Percentiles rank a stretch among this genome's conserved stretches.
These are phyloP conservation scores for Phylloscopus trochilus DNA, from an alignment of 2,113 vertebrate species.

Conservation along the genomic window DNA sequence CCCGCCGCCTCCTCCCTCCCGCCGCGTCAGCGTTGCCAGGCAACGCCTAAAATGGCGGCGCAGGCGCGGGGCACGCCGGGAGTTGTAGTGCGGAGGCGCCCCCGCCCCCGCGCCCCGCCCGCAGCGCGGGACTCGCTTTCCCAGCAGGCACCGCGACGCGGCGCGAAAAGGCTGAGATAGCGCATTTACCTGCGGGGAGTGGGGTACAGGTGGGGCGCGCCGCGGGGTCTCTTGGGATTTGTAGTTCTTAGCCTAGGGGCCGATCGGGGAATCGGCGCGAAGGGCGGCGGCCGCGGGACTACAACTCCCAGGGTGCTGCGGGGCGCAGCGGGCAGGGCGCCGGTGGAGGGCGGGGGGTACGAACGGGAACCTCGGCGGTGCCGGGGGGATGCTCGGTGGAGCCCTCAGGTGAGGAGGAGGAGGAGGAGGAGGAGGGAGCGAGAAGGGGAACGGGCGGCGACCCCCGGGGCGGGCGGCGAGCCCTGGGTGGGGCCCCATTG, in stretches of 20 bases:
- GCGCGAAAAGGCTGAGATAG: background rate
- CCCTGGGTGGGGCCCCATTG: background rate
- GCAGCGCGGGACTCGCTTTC: background rate
- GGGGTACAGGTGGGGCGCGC: background rate
- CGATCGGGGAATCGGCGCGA: fast-evolving
- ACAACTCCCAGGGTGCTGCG: too few species aligned
- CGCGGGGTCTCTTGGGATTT: background rate
- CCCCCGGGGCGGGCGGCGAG: background rate
- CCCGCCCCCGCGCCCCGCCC: fast-evolving
- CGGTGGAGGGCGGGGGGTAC: conserved; percentile 66
- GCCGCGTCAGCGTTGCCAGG: conserved; percentile 55
- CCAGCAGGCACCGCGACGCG: background rate
- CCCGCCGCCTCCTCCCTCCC: background rate
- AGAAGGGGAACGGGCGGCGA: background rate
- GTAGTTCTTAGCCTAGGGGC: fast-evolving
- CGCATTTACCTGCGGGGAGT: background rate
- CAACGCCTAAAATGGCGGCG: conserved; percentile 45
- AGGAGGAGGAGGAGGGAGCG: background rate
- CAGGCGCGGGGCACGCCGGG: background rate
- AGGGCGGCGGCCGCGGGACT: background rate
- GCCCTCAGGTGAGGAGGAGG: conserved; percentile 22
- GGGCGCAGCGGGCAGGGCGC: background rate
- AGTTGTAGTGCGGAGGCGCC: background rate
- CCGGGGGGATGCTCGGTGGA: background rate
- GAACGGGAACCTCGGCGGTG: conserved; percentile 48